Percentiles rank a stretch among this genome's conserved stretches.
Conservation (phyloP, 2,888 invertebrate genomes). For the Netelia fuscicornis region DNA sequence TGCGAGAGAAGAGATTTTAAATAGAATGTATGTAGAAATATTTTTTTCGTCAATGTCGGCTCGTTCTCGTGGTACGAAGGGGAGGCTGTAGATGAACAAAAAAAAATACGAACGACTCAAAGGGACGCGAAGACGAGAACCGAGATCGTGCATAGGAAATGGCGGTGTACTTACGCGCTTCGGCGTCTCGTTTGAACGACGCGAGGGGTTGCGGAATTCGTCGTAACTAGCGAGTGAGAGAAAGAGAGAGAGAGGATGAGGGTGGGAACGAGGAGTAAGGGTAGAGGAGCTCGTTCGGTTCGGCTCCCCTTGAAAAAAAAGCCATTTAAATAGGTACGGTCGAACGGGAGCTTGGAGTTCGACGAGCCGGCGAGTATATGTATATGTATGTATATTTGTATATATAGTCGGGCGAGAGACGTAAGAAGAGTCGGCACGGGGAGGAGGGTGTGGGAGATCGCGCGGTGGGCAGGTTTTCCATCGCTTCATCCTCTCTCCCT, state of each 20-base stretch:
- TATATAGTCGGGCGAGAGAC: conserved; percentile 24
- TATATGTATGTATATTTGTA: conserved; percentile 33
- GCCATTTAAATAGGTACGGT: conserved; percentile 83
- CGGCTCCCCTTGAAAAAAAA: conserved; percentile 82
- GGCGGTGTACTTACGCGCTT: conserved; percentile 73
- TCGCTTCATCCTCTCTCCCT: conserved; percentile 78
- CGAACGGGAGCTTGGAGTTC: conserved; percentile 76
- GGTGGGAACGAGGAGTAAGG: conserved; percentile 60
- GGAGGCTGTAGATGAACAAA: neutral
- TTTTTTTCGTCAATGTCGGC: neutral
- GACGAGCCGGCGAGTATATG: conserved; percentile 67
- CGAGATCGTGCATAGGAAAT: conserved; percentile 73
- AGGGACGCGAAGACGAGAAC: conserved; percentile 47
- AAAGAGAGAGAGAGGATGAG: conserved; percentile 64
- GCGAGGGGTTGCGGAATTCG: conserved; percentile 79
- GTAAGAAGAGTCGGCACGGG: conserved; percentile 22
- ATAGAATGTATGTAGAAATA: neutral
- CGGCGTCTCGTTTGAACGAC: conserved; percentile 74
- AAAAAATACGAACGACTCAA: conserved; percentile 27
- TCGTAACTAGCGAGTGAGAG: conserved; percentile 76
- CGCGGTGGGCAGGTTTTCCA: conserved; percentile 78
- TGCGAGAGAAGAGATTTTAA: neutral
- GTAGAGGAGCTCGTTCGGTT: conserved; percentile 74
- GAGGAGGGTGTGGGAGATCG: conserved; percentile 49
- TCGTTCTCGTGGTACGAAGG: neutral